These are phyloP conservation scores for Corythornis cristatus DNA, from an alignment of 2,113 vertebrate species.

Conservation along the genomic window DNA sequence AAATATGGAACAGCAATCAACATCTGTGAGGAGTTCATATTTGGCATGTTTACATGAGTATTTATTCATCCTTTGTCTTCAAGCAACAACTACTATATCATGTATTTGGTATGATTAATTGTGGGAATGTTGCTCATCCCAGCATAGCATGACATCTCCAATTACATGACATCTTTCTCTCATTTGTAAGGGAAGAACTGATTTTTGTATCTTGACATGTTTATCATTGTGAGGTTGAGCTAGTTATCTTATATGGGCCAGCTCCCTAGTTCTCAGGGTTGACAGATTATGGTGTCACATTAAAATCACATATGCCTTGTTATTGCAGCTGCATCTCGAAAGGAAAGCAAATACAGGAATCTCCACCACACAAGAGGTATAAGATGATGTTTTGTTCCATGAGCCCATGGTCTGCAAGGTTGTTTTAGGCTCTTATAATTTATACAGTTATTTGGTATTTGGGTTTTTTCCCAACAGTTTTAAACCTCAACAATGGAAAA, in stretches of 20 bases:
- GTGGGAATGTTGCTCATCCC: conserved; percentile 53
- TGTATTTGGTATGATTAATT: conserved; percentile 51
- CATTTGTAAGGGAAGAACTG: conserved; percentile 40
- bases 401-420: conserved; percentile 10
- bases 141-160: conserved; percentile 42
- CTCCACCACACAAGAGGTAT: neutral
- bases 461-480: neutral
- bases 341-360: conserved; percentile 51
- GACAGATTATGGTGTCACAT: conserved; percentile 46
- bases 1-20: conserved; percentile 24
- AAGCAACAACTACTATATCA: conserved; percentile 50
- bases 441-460: neutral
- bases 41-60: conserved; percentile 10
- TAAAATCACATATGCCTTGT: conserved; percentile 56
- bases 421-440: conserved; percentile 4
- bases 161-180: conserved; percentile 49
- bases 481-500: neutral
- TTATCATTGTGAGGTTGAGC: conserved; percentile 42
- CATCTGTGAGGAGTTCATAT: conserved; percentile 18
- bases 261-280: conserved; percentile 38
- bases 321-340: conserved; percentile 61
- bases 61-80: conserved; percentile 61
- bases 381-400: conserved; percentile 12
- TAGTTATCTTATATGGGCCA: conserved; percentile 22
- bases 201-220: conserved; percentile 51